Evolutionary conservation across 2,113 vertebrate genomes (phyloP).

Genomic region (Phalacrocorax brasilianus): DNA sequence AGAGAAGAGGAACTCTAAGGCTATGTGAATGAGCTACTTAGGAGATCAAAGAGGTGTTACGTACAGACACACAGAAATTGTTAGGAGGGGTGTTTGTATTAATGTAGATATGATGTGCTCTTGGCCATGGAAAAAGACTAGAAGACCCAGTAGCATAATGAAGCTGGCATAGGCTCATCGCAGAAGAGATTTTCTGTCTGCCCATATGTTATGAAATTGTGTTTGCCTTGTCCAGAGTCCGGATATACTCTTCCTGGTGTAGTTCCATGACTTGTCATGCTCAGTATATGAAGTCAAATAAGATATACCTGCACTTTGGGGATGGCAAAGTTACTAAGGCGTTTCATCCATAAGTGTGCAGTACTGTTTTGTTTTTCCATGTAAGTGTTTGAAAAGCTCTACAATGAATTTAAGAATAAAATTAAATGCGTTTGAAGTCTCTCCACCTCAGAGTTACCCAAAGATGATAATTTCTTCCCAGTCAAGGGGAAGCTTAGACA

Average conservation of each 20-base stretch:
- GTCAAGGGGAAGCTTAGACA: not conserved
- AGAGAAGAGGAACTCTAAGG: not conserved
- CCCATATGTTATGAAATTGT: not conserved
- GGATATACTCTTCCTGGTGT: not conserved
- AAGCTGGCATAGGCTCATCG: fast-evolving
- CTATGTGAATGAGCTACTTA: not conserved
- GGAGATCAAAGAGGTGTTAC: not conserved
- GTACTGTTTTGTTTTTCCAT: not conserved
- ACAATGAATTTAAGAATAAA: not conserved
- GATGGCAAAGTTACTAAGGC: not conserved
- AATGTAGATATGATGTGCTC: not conserved
- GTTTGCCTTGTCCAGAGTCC: not conserved
- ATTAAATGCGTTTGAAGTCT: not conserved
- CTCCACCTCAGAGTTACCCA: not conserved
- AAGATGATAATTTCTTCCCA: not conserved
- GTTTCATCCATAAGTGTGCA: fast-evolving
- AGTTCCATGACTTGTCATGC: not conserved
- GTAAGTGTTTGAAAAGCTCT: not conserved
- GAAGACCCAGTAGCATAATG: not conserved
- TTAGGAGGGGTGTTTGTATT: not conserved
- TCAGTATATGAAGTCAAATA: not conserved
- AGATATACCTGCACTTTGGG: not conserved
- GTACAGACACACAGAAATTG: not conserved
- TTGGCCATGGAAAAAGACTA: not conserved
- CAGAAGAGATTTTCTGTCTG: not conserved